A percentile compares a stretch with the other conserved stretches of the same genome.
These are phyloP conservation scores for Stegodyphus dumicola DNA, from an alignment of 1,140 invertebrate genomes.

Conservation along the genomic window DNA sequence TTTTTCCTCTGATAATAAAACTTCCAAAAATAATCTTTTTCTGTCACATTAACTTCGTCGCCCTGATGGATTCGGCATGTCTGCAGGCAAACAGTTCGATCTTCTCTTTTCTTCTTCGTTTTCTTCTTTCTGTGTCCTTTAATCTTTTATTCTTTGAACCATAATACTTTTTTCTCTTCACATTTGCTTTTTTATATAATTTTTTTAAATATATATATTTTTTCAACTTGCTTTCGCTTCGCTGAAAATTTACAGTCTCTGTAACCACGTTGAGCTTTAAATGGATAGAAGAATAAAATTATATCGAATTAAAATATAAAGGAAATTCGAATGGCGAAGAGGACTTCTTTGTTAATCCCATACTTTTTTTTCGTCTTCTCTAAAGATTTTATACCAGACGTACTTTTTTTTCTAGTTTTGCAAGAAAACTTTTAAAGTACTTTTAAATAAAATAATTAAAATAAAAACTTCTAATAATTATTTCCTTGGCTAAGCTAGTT, in stretches of 20 bases:
- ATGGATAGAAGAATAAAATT: slow-evolving; percentile 14
- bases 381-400: too few species aligned
- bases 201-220: background rate
- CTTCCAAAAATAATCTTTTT: slow-evolving; percentile 37
- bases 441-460: too few species aligned
- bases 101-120: background rate
- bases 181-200: slow-evolving; percentile 5
- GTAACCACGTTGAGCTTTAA: slow-evolving; percentile 27
- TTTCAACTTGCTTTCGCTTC: slow-evolving; percentile 5
- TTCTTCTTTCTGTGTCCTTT: background rate
- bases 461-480: too few species aligned
- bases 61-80: slow-evolving; percentile 16
- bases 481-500: too few species aligned
- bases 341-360: too few species aligned
- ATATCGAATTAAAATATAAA: background rate
- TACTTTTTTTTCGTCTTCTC: too few species aligned
- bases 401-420: too few species aligned
- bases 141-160: slow-evolving; percentile 31
- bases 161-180: slow-evolving; percentile 2
- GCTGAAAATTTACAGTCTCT: slow-evolving; percentile 13
- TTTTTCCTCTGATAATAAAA: slow-evolving; percentile 31
- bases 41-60: slow-evolving; percentile 25
- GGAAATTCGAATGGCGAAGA: too few species aligned
- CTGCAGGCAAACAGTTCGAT: slow-evolving; percentile 34
- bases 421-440: too few species aligned